Percentiles rank a stretch among this genome's conserved stretches.
phyloP scores from a whole-genome alignment of 1,140 invertebrate species.

The Tyrophagus putrescentiae region DNA sequence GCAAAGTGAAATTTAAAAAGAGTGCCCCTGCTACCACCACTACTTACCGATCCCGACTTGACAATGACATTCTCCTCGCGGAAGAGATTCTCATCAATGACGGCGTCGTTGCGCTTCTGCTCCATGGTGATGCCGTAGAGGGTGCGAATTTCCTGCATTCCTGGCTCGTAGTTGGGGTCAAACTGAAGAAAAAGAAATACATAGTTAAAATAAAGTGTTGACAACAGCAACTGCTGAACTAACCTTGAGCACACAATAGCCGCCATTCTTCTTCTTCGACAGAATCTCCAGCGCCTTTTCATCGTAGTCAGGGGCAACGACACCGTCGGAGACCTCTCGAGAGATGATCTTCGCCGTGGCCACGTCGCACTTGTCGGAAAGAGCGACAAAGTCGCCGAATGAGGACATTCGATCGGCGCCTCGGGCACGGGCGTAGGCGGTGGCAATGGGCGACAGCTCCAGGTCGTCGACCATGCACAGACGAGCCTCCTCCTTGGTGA shows the following conservation, averaged over 20 bases:
- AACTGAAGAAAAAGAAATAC: slow-evolving; percentile 45
- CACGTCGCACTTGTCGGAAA: slow-evolving; percentile 80
- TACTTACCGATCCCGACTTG: slow-evolving; percentile 43
- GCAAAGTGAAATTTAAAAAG: slow-evolving; percentile 22
- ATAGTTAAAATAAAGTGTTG: slow-evolving; percentile 9
- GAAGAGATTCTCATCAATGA: slow-evolving; percentile 63
- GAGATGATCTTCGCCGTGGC: slow-evolving; percentile 59
- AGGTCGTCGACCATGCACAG: slow-evolving; percentile 88
- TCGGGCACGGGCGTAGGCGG: slow-evolving; percentile 83
- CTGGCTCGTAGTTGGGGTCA: slow-evolving; percentile 67
- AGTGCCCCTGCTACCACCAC: no score
- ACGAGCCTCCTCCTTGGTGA: slow-evolving; percentile 56
- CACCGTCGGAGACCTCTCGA: slow-evolving; percentile 78
- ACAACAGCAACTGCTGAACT: not conserved
- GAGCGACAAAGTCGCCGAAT: slow-evolving; percentile 90
- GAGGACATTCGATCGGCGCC: slow-evolving; percentile 96
- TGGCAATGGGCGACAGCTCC: slow-evolving; percentile 66
- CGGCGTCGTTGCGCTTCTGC: slow-evolving; percentile 76
- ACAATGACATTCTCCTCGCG: slow-evolving; percentile 59
- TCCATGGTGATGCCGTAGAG: slow-evolving; percentile 82
- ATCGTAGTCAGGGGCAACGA: slow-evolving; percentile 81
- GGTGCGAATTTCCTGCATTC: slow-evolving; percentile 61
- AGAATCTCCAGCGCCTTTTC: slow-evolving; percentile 69
- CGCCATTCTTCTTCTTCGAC: slow-evolving; percentile 86
- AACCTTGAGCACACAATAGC: slow-evolving; percentile 73